A percentile compares a stretch with the other conserved stretches of the same genome.
These are phyloP conservation scores for Chloropsis hardwickii DNA, from an alignment of 2,113 vertebrate genomes.

Conservation along the genomic window DNA sequence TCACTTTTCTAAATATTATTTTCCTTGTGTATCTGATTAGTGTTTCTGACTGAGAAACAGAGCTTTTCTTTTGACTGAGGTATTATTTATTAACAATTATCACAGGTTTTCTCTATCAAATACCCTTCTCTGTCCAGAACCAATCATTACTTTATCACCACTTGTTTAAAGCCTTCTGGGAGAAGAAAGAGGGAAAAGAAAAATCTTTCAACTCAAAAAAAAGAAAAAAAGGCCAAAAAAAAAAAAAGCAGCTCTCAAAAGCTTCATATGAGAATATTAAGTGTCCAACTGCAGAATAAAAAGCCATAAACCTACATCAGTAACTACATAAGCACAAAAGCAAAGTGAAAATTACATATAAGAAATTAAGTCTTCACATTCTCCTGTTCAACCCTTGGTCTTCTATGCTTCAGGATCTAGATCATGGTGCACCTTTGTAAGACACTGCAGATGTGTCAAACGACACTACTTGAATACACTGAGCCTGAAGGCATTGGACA, in stretches of 20 bases:
- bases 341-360: neutral
- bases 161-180: neutral
- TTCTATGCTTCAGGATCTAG: neutral
- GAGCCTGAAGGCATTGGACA: neutral
- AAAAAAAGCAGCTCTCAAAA: neutral
- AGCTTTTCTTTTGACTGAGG: neutral
- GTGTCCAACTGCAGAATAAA: neutral
- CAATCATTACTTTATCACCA: neutral
- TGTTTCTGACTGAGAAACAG: neutral
- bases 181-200: fast-evolving
- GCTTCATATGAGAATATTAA: neutral
- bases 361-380: neutral
- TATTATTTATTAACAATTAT: neutral
- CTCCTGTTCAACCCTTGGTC: neutral
- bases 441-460: neutral
- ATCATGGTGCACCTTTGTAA: fast-evolving
- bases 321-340: neutral
- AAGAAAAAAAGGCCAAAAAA: fast-evolving
- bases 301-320: neutral
- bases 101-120: neutral
- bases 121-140: neutral
- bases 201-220: neutral
- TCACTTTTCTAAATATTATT: neutral
- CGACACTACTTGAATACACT: fast-evolving
- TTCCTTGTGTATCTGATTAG: neutral